These are phyloP conservation scores for Crenuchus spilurus DNA, from an alignment of 2,797 vertebrate species.

Conservation along the genomic window DNA sequence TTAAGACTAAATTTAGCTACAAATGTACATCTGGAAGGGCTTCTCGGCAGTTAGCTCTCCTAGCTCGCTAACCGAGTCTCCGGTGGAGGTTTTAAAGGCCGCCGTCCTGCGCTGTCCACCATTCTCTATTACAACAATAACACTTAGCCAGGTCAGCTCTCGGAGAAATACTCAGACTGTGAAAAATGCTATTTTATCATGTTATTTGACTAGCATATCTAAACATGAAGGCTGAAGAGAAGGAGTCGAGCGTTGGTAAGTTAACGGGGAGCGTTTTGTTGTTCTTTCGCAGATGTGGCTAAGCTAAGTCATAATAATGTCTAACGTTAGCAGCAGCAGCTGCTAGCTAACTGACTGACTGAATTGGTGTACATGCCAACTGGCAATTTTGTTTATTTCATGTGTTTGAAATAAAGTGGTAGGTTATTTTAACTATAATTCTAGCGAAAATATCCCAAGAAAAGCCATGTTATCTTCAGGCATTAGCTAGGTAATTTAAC, in stretches of 20 bases:
- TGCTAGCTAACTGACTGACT: neutral
- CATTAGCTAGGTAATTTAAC: too few species aligned
- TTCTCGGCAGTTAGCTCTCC: neutral
- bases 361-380: neutral
- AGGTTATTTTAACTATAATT: too few species aligned
- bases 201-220: conserved; percentile 54
- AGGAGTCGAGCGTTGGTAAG: conserved; percentile 75
- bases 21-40: neutral
- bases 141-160: neutral
- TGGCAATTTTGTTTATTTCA: neutral
- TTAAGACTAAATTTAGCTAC: neutral
- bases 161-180: neutral
- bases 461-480: too few species aligned
- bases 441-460: too few species aligned
- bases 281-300: conserved; percentile 8
- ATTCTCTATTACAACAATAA: neutral
- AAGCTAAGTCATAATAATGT: neutral
- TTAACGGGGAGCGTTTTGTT: neutral
- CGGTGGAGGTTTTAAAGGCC: conserved; percentile 22
- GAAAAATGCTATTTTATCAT: neutral
- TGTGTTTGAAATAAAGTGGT: too few species aligned
- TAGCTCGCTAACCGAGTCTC: neutral
- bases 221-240: conserved; percentile 60
- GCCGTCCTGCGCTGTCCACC: neutral
- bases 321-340: neutral